Conservation (phyloP, 2,888 invertebrate genomes). For the Chloroclystis v-ata region DNA sequence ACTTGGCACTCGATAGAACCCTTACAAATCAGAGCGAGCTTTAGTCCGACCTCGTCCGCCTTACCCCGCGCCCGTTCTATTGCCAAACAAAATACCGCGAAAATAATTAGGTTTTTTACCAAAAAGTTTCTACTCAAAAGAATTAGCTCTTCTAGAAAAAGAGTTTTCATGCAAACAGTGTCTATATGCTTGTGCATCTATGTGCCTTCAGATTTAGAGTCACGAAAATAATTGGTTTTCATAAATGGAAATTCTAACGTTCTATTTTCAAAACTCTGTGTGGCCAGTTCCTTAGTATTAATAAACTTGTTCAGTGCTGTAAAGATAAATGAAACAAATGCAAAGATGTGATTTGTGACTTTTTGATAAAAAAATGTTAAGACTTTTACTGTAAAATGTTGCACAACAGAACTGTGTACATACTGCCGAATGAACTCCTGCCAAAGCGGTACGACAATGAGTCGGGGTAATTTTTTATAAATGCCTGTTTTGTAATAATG, state of each 20-base stretch:
- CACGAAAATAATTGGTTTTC: too few relatives aligned
- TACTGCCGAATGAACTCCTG: constrained; percentile 69
- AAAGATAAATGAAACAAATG: too few relatives aligned
- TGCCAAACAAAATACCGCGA: constrained; percentile 48
- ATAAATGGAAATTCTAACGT: constrained; percentile 9
- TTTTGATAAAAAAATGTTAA: not conserved
- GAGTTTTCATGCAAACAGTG: constrained; percentile 1
- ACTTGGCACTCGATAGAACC: constrained; percentile 59
- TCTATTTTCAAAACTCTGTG: constrained; percentile 12
- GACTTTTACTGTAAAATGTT: constrained; percentile 48
- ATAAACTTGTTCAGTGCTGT: too few relatives aligned
- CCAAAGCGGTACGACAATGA: constrained; percentile 68
- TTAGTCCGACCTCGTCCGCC: constrained; percentile 58
- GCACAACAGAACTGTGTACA: constrained; percentile 70
- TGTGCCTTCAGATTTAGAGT: too few relatives aligned
- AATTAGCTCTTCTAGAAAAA: not conserved
- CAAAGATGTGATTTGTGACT: not conserved
- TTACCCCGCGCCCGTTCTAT: constrained; percentile 50
- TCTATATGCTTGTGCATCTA: too few relatives aligned
- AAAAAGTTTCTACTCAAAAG: not conserved
- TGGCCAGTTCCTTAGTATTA: constrained; percentile 3
- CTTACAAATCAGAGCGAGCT: constrained; percentile 50
- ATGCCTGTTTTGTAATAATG: not conserved
- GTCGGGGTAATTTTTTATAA: constrained; percentile 50
- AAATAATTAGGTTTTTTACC: constrained; percentile 21